Base-by-base conservation (phyloP, 2,888 invertebrate genomes). In the Idaea aversata region DNA sequence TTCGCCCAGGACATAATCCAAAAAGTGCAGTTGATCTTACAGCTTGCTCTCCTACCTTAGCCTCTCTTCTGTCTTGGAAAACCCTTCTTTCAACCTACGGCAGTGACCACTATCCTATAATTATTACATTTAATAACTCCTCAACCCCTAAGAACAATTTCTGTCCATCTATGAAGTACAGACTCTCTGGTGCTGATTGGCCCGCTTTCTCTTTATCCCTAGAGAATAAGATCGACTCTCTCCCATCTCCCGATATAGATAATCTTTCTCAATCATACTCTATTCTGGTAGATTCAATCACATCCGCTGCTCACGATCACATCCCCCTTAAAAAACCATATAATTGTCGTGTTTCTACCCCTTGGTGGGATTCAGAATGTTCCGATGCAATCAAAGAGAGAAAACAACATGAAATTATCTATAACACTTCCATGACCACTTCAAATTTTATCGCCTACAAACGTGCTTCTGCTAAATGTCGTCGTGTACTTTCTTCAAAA, bases 1-100 rank as follows among this genome's bases (percentile, higher is more conserved):
- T 65, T 0, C 57, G 36, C 10, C 73, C 69, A 7, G 7, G 35
- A 4, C 68, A 72, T 63, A 67, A 65, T 6, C 66, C 68, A 35
- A 36, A 36, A 36, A 74, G 75, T 57, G 71, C 69, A 6, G 74
- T 75, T 1, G 79, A 78, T 25, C 57, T 78, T 6, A 59, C 75
- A 3, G 34, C 71, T 1, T 70, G 66, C 36, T 72, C 73, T 10
- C 47, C 67, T 7, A 34, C 61, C 25, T 34, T 63, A 4, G 16
- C 58, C 4, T n/a, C 62, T 57, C 5, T 34, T 5, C 2, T 64
- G 3, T 66, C 65, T 47, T 69, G 73, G 73, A 35, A 60, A 34
- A 58, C 62, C 7, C 64, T 73, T 0, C 36, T 62, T 7, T 10
- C 25, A 4, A 60, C 70, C 3, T 64, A 66, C 67, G 70, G 72